Base-by-base conservation (phyloP, 2,888 invertebrate genomes). In the Orchesella flavescens region DNA sequence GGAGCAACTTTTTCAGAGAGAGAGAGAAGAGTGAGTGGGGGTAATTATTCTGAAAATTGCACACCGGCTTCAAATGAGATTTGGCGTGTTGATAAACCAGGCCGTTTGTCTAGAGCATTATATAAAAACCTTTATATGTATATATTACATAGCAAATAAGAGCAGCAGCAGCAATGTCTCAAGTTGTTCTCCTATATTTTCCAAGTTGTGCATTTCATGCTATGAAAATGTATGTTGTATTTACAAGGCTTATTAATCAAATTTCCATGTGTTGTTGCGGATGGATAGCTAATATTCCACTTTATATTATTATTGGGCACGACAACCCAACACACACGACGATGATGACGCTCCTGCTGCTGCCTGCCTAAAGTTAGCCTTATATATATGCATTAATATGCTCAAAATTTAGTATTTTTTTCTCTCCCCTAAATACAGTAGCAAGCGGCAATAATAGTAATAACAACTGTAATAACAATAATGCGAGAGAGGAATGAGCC, bases 21-120 rank as follows among this genome's bases (percentile, higher is more conserved):
- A 4, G 34, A 34, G 34, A 4, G 34, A 4, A 2, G 34, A 34
- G 34, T 34, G 34, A 34, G 34, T 34, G 34, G 7, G 34, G 34
- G 85, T 88, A 88, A 88, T 88, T 88, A 88, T 87, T 83, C 81
- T 65, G 74, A 88, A 34, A 88, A 88, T 88, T 88, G 86, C 86
- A 86, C 86, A 85, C 86, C 86, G 86, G 87, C 86, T 85, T 86
- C 88, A 86, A 88, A 88, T 86, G 86, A 87, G 88, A 88, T 88
- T 87, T 88, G 83, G 88, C 88, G 87, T 88, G 87, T 87, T 83
- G 87, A 88, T 88, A 87, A 87, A 76, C 75, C 44, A 24, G 61
- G 43, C 49, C 49, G 49, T 49, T 49, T 49, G 12, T 49, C 12
- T 49, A 49, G n/a, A 49, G 15, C 49, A 59, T 19, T 57, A 17